phyloP scores from a whole-genome alignment of 1,140 invertebrate species.

The Aporrectodea caliginosa region DNA sequence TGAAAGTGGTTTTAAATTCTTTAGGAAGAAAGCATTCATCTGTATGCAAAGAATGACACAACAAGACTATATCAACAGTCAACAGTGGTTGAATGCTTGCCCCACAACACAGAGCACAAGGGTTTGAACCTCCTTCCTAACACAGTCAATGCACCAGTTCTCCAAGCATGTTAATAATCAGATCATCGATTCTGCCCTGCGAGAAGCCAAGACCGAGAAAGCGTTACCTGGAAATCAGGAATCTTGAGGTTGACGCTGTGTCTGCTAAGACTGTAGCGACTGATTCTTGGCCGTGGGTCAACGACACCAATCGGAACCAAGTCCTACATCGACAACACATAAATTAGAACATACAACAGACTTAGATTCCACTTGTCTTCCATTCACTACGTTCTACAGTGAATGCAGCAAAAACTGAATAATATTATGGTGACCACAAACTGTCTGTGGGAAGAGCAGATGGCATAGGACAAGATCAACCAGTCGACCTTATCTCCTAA shows the following conservation, averaged over 20 bases:
- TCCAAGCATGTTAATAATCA: neutral
- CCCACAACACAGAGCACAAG: neutral
- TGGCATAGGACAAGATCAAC: too few relatives aligned
- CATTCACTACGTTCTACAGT: too few relatives aligned
- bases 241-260: constrained; percentile 78
- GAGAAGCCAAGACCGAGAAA: constrained; percentile 37
- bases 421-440: too few relatives aligned
- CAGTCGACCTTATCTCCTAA: too few relatives aligned
- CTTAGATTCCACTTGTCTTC: too few relatives aligned
- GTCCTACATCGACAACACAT: too few relatives aligned
- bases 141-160: constrained; percentile 7
- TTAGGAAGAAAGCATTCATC: neutral
- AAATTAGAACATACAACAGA: too few relatives aligned
- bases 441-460: too few relatives aligned
- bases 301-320: too few relatives aligned
- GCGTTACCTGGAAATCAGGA: constrained; percentile 65
- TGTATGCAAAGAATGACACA: neutral
- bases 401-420: too few relatives aligned
- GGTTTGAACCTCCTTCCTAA: neutral
- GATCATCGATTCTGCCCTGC: constrained; percentile 18
- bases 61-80: neutral
- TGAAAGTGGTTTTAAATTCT: too few relatives aligned
- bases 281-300: constrained; percentile 79
- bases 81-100: neutral
- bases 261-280: constrained; percentile 72